A percentile compares a stretch with the other conserved stretches of the same genome.
These are phyloP conservation scores for Anguilla marmorata DNA, from an alignment of 2,797 vertebrate genomes.

Conservation along the genomic window DNA sequence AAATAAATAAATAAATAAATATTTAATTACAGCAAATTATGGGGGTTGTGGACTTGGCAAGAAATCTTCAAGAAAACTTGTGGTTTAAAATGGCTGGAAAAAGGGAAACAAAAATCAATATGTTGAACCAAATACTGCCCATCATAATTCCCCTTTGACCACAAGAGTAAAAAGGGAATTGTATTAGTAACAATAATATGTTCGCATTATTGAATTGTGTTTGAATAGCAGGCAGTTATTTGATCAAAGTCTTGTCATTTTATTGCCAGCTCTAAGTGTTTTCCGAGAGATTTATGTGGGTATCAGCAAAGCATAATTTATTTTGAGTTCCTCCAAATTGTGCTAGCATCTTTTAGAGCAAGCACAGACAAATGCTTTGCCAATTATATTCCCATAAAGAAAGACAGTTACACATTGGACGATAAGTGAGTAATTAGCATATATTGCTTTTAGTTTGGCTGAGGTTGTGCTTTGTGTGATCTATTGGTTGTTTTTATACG, in stretches of 20 bases:
- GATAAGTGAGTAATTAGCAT: background rate
- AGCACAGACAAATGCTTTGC: background rate
- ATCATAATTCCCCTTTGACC: background rate
- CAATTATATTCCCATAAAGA: conserved; percentile 4
- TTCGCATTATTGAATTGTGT: conserved; percentile 1
- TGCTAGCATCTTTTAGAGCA: background rate
- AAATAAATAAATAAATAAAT: background rate
- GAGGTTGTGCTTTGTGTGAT: background rate
- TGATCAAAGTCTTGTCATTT: background rate
- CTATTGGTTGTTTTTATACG: background rate
- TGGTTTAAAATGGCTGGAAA: background rate
- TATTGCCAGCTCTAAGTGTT: background rate
- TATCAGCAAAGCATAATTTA: background rate
- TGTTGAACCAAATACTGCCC: background rate
- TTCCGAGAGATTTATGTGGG: conserved; percentile 5
- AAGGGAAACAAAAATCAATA: background rate
- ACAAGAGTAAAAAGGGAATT: background rate
- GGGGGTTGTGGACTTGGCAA: background rate
- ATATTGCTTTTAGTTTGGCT: background rate
- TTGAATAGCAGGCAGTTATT: background rate
- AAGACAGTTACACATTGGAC: background rate
- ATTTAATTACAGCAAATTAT: background rate
- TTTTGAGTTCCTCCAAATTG: background rate
- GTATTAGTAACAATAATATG: background rate
- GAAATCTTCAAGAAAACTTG: background rate